A percentile compares a stretch with the other conserved stretches of the same genome.
phyloP scores from a whole-genome alignment of 2,888 invertebrate species.

The Zaprionus obscuricornis region DNA sequence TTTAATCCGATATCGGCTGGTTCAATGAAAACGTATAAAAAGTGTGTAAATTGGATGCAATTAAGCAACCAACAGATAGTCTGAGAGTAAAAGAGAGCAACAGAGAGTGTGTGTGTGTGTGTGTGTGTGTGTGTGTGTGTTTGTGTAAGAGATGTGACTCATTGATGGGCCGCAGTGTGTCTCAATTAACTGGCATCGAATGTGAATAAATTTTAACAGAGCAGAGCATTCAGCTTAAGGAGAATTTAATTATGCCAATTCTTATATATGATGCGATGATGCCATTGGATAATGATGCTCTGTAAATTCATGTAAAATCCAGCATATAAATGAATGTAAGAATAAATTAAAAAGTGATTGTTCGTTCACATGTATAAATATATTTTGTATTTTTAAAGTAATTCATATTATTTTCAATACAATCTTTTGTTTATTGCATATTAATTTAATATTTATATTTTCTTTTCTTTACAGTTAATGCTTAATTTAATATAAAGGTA shows the following conservation, averaged over 20 bases:
- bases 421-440: no score
- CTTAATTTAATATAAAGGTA: constrained; percentile 8
- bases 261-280: constrained; percentile 5
- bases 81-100: constrained; percentile 26
- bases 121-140: no score
- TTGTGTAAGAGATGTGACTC: no score
- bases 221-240: constrained; percentile 13
- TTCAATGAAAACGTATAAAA: constrained; percentile 32
- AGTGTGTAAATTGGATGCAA: constrained; percentile 50
- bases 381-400: no score
- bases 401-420: no score
- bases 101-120: no score
- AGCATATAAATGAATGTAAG: no score
- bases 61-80: constrained; percentile 40
- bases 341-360: no score
- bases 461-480: constrained; percentile 8
- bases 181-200: constrained; percentile 39
- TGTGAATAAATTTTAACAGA: constrained; percentile 33
- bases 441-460: neutral
- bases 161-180: no score
- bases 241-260: constrained; percentile 26
- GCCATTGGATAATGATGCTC: no score
- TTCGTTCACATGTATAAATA: no score
- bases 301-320: constrained; percentile 19
- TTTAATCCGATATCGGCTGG: constrained; percentile 15